phyloP scores from a whole-genome alignment of 2,113 vertebrate genomes.

The Gavia stellata region DNA sequence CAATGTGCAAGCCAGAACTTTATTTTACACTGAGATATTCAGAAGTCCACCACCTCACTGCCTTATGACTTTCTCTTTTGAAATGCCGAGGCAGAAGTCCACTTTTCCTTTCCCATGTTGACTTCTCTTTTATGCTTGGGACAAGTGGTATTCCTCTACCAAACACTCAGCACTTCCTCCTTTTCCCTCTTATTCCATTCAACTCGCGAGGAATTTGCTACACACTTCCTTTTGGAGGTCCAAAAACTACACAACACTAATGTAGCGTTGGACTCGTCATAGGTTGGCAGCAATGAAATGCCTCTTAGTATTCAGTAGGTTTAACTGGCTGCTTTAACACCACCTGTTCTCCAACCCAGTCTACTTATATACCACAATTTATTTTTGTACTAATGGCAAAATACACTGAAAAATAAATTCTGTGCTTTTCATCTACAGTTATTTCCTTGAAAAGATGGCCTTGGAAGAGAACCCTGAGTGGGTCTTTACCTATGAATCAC shows the following conservation, averaged over 20 bases:
- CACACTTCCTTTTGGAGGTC: slow-evolving; percentile 40
- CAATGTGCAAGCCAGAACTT: neutral
- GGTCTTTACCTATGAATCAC: neutral
- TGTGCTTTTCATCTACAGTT: neutral
- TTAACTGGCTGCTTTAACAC: neutral
- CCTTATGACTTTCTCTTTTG: neutral
- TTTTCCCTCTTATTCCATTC: neutral
- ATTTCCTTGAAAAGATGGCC: slow-evolving; percentile 20
- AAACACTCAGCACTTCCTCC: neutral
- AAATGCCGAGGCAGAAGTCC: neutral
- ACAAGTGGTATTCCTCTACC: neutral
- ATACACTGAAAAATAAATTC: slow-evolving; percentile 43
- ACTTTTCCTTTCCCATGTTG: neutral
- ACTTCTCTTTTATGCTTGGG: neutral
- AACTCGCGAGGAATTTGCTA: neutral
- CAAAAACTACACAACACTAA: slow-evolving; percentile 27
- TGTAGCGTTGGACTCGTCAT: neutral
- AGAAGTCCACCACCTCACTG: neutral
- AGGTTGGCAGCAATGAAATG: neutral
- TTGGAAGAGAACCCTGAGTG: neutral
- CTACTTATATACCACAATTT: slow-evolving; percentile 34
- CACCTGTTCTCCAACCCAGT: slow-evolving; percentile 36
- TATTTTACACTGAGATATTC: neutral
- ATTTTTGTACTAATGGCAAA: slow-evolving; percentile 51
- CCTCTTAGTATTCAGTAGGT: neutral